These are phyloP conservation scores for Microctonus aethiopoides DNA, from an alignment of 2,888 invertebrate species.

Conservation along the genomic window DNA sequence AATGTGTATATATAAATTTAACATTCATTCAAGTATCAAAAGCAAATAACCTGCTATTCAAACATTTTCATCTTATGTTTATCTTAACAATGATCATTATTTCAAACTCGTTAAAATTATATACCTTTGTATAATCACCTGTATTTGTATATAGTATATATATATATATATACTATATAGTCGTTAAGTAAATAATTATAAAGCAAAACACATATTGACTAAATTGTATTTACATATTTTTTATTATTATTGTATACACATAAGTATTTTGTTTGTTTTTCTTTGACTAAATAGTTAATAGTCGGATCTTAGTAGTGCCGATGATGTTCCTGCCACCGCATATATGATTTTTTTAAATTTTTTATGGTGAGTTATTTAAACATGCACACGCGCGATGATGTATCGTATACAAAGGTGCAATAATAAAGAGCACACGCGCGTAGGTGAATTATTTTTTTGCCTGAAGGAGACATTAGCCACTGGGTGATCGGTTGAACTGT, in stretches of 20 bases:
- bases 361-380: slow-evolving; percentile 3
- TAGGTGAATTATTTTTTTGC: slow-evolving; percentile 30
- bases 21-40: slow-evolving; percentile 2
- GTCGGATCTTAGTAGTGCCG: neutral
- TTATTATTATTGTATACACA: neutral
- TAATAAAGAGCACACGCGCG: neutral
- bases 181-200: slow-evolving; percentile 4
- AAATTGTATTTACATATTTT: slow-evolving; percentile 1
- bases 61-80: neutral
- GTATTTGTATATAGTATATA: neutral
- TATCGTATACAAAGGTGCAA: slow-evolving; percentile 12
- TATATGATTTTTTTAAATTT: neutral
- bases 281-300: neutral
- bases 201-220: neutral
- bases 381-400: neutral
- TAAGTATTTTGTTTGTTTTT: neutral
- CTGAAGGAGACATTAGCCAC: slow-evolving; percentile 54
- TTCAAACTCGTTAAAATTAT: neutral
- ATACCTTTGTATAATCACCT: neutral
- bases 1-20: slow-evolving; percentile 1
- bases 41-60: slow-evolving; percentile 4
- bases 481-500: slow-evolving; percentile 40
- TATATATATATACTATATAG: too few relatives aligned
- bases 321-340: neutral
- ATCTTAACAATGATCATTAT: slow-evolving; percentile 2